A percentile compares a stretch with the other conserved stretches of the same genome.
Conservation (phyloP, 2,797 vertebrate species). For the Pterois miles region DNA sequence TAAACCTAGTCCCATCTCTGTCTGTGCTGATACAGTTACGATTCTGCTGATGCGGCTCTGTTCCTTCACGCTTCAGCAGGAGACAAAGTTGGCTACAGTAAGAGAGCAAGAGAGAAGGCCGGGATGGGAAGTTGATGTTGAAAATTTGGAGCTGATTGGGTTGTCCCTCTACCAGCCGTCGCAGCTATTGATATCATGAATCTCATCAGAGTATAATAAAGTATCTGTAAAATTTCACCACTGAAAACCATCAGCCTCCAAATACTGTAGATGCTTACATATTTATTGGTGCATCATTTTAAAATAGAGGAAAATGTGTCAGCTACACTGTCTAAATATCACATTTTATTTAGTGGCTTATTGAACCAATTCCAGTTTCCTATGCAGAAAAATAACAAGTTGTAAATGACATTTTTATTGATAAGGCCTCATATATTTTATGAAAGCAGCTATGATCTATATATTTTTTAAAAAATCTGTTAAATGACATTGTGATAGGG, state of each 20-base stretch:
- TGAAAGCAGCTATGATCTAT: background rate
- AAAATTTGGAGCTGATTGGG: background rate
- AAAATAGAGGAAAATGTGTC: background rate
- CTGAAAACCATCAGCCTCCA: too few relatives aligned
- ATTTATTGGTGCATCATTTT: background rate
- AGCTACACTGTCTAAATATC: background rate
- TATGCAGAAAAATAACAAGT: background rate
- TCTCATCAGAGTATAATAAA: background rate
- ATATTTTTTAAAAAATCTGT: background rate
- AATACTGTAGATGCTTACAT: background rate
- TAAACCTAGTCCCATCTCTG: slow-evolving; percentile 50
- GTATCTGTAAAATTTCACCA: too few relatives aligned
- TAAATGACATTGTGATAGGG: background rate
- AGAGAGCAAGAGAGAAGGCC: background rate
- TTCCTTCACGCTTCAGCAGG: slow-evolving; percentile 8
- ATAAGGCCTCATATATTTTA: background rate
- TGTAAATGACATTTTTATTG: background rate
- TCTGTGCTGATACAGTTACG: slow-evolving; percentile 26
- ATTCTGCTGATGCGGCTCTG: slow-evolving; percentile 25
- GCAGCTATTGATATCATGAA: background rate
- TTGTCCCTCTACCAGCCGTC: background rate
- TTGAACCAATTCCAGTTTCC: background rate
- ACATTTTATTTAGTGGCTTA: background rate
- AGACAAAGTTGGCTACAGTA: background rate
- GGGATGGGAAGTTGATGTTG: background rate